Conservation (phyloP, 2,888 invertebrate species). For the Baccha elongata region DNA sequence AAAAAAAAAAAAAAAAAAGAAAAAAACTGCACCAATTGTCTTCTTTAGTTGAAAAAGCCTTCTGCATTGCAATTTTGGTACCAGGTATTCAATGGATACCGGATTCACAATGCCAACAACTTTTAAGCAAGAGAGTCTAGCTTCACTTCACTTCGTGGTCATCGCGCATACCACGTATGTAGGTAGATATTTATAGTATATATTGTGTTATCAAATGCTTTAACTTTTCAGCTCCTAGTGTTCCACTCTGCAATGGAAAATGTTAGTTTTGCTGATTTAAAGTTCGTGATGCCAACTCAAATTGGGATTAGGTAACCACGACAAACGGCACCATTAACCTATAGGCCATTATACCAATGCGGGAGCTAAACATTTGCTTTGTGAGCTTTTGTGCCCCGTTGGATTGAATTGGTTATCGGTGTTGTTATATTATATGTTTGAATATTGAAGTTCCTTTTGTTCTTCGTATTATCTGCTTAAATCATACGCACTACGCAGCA, state of each 20-base stretch:
- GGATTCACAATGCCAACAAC: background rate
- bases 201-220: slow-evolving; percentile 15
- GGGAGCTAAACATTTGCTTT: slow-evolving; percentile 26
- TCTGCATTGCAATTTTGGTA: slow-evolving; percentile 55
- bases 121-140: slow-evolving; percentile 24
- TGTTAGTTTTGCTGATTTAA: slow-evolving; percentile 4
- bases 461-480: slow-evolving; percentile 9
- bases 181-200: background rate
- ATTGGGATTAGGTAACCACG: slow-evolving; percentile 46
- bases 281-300: slow-evolving; percentile 47
- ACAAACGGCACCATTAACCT: slow-evolving; percentile 16
- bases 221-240: slow-evolving; percentile 46
- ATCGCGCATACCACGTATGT: slow-evolving; percentile 38
- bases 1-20: background rate
- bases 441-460: background rate
- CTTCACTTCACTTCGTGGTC: slow-evolving; percentile 48
- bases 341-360: background rate
- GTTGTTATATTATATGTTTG: slow-evolving; percentile 29
- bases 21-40: slow-evolving; percentile 45
- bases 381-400: slow-evolving; percentile 28
- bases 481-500: slow-evolving; percentile 6
- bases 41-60: slow-evolving; percentile 47
- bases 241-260: slow-evolving; percentile 13
- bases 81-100: slow-evolving; percentile 38
- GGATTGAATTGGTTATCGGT: slow-evolving; percentile 41